Base-by-base conservation (phyloP, 2,797 vertebrate species). In the Cossypha caffra region DNA sequence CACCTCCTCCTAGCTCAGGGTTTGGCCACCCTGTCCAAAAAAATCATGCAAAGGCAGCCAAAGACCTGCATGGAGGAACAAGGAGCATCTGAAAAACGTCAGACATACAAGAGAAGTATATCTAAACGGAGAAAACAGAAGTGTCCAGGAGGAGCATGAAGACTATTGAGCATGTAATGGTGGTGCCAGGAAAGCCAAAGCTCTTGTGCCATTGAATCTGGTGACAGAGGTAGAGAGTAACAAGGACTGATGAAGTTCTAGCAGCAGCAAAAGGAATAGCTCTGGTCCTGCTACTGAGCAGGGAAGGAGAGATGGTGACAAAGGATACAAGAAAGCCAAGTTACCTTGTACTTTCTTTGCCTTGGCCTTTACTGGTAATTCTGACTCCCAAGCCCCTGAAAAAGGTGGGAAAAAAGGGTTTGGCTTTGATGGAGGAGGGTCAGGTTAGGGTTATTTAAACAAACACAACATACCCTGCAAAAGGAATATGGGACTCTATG, bases 401-500 rank as follows among this genome's bases (percentile, higher is more conserved):
- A 73, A 4, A 55, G 5, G 9, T 11, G 1, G 2, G 4, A 69
- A 80, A 75, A 33, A 35, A 12, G 52, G 14, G 29, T n/a, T 42
- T 69, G 6, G 20, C 35, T 26, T 28, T 54, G 4, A 23, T 19
- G 11, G 5, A 62, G 9, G 3, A 82, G 1, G 2, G 8, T 42
- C 37, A 61, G 10, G 8, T 47, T 25, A 47, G 7, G 8, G 40
- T 21, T 18, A 58, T 42, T 37, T 74, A 38, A 82, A 42, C 7
- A 73, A 72, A 33, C 20, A 11, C 3, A 3, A 38, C 17, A 45
- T 24, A 25, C 1, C 10, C 18, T 28, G 7, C 2, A 5, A 8
- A 42, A 68, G 23, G 1, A 13, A 42, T 9, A 5, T 31, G 18
- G 18, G 23, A 50, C 8, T 13, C 5, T 1, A 16, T 42, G 5